A percentile compares a stretch with the other conserved stretches of the same genome.
Evolutionary conservation across 2,888 invertebrate species (phyloP).

Genomic region (Phengaris alcon): DNA sequence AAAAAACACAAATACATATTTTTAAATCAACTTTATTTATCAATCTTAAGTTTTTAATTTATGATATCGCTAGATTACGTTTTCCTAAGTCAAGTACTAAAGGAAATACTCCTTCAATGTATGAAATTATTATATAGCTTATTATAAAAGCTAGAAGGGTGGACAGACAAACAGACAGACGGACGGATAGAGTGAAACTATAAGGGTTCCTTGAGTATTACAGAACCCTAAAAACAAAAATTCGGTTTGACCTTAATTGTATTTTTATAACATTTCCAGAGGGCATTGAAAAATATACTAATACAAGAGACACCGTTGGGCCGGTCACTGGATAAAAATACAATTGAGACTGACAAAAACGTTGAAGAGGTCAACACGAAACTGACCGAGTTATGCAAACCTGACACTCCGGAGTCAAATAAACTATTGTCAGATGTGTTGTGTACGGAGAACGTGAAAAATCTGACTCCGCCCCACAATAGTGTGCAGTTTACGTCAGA

Average conservation of each 20-base stretch:
- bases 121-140: too few species aligned
- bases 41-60: too few species aligned
- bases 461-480: constrained; percentile 74
- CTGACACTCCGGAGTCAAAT: constrained; percentile 49
- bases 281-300: constrained; percentile 75
- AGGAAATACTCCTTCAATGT: too few species aligned
- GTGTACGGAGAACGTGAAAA: constrained; percentile 33
- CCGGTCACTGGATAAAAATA: constrained; percentile 37
- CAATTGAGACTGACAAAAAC: background rate
- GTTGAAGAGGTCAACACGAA: constrained; percentile 38
- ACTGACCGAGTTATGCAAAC: constrained; percentile 34
- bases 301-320: constrained; percentile 69
- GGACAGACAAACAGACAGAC: too few species aligned
- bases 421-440: constrained; percentile 48
- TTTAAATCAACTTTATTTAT: too few species aligned
- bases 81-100: too few species aligned
- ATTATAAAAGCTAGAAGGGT: too few species aligned
- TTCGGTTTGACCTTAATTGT: background rate
- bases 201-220: too few species aligned
- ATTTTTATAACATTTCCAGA: constrained; percentile 56
- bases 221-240: too few species aligned
- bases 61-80: too few species aligned
- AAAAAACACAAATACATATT: too few species aligned
- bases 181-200: too few species aligned
- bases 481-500: constrained; percentile 82